Evolutionary conservation across 2,113 vertebrate genomes (phyloP), one percentile per base, ranked within the genome.

Genomic region (Hyperopisus bebe): DNA sequence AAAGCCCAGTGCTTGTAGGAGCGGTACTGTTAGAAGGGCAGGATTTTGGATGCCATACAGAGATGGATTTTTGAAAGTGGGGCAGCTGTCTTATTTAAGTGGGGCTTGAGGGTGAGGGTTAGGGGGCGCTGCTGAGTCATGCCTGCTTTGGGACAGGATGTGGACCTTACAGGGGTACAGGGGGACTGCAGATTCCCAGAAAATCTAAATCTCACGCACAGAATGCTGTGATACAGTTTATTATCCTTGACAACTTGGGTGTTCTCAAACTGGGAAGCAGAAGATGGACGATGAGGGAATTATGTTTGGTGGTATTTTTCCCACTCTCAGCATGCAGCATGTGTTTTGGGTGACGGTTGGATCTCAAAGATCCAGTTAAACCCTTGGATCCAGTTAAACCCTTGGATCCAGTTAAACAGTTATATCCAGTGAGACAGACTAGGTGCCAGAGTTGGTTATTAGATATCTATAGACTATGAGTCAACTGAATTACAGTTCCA

Each of bases 1-100:
- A 94, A 90, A 90, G 88, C 91, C 89, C n/a, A 90, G 91, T 88
- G 70, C 80, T 88, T 44, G 66, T 42, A 24, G 86, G 55, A 21
- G 58, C 3, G 10, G 10, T 31, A 35, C 51, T 88, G 51, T 88
- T 24, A n/a, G 24, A 44, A 21, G 85, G 31, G 62, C n/a, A 35
- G 58, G 48, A 90, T 80, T 51, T 74, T 90, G 89, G 85, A 87
- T 17, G 19, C 42, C 42, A 48, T n/a, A 87, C 84, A 90, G 89
- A 17, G 39, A 39, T 46, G 85, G 46, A 53, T 90, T 77, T 90
- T 87, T 24, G 50, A 89, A 62, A 87, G 48, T 55, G 48, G 82
- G 53, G 44, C 89, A 48, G 83, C 89, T 86, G 55, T 39, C 48
- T 89, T 42, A 87, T 90, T 77, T 77, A 90, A 24, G 39, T 10